Conservation (phyloP, 2,113 vertebrate species). For the Phyllopteryx taeniolatus region DNA sequence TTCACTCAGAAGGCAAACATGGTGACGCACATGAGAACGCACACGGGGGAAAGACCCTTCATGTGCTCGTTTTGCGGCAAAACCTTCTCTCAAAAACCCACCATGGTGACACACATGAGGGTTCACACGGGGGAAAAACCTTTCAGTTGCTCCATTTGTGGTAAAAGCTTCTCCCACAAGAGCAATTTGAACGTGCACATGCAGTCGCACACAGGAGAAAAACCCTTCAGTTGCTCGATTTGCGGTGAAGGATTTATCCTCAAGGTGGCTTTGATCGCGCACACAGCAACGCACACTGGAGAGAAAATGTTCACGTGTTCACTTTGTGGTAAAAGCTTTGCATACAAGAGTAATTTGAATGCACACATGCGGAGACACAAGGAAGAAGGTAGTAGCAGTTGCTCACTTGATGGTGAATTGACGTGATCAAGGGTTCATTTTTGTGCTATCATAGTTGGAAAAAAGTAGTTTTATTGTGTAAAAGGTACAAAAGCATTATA, state of each 20-base stretch:
- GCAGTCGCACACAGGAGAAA: neutral
- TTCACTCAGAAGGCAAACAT: neutral
- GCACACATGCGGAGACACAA: slow-evolving; percentile 29
- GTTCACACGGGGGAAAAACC: neutral
- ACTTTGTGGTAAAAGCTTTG: slow-evolving; percentile 15
- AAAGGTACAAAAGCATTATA: neutral
- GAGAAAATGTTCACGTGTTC: slow-evolving; percentile 19
- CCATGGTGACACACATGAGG: neutral
- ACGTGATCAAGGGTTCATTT: too few species aligned
- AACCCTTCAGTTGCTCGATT: neutral
- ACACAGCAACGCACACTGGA: neutral
- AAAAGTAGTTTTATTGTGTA: neutral
- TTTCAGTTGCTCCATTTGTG: slow-evolving; percentile 1
- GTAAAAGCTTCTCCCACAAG: neutral
- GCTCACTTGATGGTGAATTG: too few species aligned
- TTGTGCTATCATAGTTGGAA: neutral
- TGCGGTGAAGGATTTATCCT: neutral
- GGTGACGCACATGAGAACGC: neutral
- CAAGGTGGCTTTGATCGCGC: neutral
- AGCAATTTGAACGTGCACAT: neutral
- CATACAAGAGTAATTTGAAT: slow-evolving; percentile 15
- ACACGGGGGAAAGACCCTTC: neutral
- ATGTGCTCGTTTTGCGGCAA: neutral
- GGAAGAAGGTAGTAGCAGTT: neutral
- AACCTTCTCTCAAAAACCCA: neutral